A percentile compares a stretch with the other conserved stretches of the same genome.
These are phyloP conservation scores for Zeugodacus cucurbitae DNA, from an alignment of 1,140 invertebrate genomes.

Conservation along the genomic window DNA sequence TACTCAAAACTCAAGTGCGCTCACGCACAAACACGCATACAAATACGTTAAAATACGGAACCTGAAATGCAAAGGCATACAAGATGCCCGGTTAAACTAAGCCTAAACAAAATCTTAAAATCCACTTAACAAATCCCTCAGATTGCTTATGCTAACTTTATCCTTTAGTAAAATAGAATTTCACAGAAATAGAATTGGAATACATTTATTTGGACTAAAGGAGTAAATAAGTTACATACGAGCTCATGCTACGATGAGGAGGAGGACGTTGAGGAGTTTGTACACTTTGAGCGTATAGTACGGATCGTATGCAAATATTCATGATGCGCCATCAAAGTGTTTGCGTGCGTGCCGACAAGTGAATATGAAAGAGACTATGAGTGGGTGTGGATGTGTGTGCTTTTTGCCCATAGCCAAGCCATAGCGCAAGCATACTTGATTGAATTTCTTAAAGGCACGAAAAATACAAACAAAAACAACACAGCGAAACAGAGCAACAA, in stretches of 20 bases:
- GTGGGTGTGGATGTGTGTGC: background rate
- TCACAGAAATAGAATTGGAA: slow-evolving; percentile 11
- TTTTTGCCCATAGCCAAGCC: background rate
- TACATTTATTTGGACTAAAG: background rate
- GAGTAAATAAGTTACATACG: slow-evolving; percentile 21
- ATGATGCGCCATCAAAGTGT: slow-evolving; percentile 13
- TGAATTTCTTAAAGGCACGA: slow-evolving; percentile 22
- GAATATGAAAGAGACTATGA: background rate
- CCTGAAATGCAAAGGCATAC: too few species aligned
- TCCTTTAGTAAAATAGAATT: background rate
- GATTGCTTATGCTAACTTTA: slow-evolving; percentile 17
- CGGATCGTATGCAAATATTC: slow-evolving; percentile 28
- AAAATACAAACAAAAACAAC: background rate
- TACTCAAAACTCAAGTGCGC: too few species aligned
- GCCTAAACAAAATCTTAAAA: slow-evolving; percentile 1
- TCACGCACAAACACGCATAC: too few species aligned
- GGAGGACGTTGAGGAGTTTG: too few species aligned
- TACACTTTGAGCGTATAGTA: background rate
- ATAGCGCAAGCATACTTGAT: slow-evolving; percentile 17
- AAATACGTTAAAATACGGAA: too few species aligned
- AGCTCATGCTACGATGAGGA: too few species aligned
- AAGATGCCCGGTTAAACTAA: too few species aligned
- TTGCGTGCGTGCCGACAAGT: background rate
- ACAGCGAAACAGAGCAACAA: background rate
- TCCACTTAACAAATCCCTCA: slow-evolving; percentile 26